Conservation (phyloP, 2,888 invertebrate species). For the Brenthis daphne region DNA sequence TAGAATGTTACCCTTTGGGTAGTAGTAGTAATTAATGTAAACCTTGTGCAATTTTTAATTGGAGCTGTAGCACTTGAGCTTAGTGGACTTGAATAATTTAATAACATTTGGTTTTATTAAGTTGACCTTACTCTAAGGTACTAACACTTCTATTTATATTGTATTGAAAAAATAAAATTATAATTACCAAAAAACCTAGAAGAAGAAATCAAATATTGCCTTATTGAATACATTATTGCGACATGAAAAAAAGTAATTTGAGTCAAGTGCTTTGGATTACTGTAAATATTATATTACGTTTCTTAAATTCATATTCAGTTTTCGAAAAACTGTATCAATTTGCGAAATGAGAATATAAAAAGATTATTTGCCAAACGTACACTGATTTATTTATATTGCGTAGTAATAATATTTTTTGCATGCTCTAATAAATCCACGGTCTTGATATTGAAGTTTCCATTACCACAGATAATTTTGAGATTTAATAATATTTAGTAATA, state of each 20-base stretch:
- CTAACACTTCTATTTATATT: too few relatives aligned
- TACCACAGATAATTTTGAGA: background rate
- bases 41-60: conserved; percentile 19
- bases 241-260: conserved; percentile 25
- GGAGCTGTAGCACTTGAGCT: conserved; percentile 6
- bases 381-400: conserved; percentile 15
- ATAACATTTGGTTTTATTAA: too few relatives aligned
- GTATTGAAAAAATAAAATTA: too few relatives aligned
- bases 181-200: too few relatives aligned
- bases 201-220: conserved; percentile 15
- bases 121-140: too few relatives aligned
- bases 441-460: conserved; percentile 25
- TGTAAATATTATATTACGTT: conserved; percentile 29
- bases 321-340: conserved; percentile 16
- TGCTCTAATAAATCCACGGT: conserved; percentile 26
- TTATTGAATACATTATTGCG: conserved; percentile 21
- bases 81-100: background rate
- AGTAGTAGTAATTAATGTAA: too few relatives aligned
- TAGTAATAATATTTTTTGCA: conserved; percentile 21
- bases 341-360: conserved; percentile 30
- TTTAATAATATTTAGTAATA: background rate
- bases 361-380: conserved; percentile 15
- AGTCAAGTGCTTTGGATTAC: conserved; percentile 15
- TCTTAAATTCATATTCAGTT: conserved; percentile 33
- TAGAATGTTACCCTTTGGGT: too few relatives aligned